These are phyloP conservation scores for Siphamia tubifer DNA, from an alignment of 2,113 vertebrate genomes.

Conservation along the genomic window DNA sequence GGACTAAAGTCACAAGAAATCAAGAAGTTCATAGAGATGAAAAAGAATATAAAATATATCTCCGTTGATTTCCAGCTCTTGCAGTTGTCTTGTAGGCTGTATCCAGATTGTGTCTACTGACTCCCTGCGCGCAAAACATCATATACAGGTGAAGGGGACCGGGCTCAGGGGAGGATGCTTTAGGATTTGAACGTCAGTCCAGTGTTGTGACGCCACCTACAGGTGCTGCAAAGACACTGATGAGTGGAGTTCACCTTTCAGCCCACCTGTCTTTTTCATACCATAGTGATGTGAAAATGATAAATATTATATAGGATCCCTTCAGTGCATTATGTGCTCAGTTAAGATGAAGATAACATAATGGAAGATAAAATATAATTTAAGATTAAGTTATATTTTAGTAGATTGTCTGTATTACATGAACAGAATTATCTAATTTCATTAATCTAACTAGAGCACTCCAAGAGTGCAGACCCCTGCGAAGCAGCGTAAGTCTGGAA, in stretches of 20 bases:
- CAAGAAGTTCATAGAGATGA: neutral
- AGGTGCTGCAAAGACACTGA: neutral
- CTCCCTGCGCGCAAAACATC: conserved; percentile 45
- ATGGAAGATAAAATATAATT: no score
- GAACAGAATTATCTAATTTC: no score
- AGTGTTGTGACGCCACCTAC: conserved; percentile 54
- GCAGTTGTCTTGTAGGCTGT: neutral
- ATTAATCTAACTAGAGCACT: no score
- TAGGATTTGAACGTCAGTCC: neutral
- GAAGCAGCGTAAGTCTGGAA: no score
- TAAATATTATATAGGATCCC: no score
- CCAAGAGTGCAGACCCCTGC: no score
- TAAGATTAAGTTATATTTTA: no score
- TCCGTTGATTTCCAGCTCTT: neutral
- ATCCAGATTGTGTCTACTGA: conserved; percentile 13
- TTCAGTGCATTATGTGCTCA: no score
- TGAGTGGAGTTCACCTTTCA: neutral
- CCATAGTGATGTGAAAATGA: no score
- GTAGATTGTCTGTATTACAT: no score
- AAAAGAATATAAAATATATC: neutral
- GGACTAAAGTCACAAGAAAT: neutral
- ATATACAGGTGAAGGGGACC: conserved; percentile 23
- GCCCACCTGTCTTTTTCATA: no score
- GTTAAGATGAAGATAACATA: no score
- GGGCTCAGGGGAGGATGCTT: neutral